Conservation (phyloP, 2,888 invertebrate species). For the Diadromus collaris region DNA sequence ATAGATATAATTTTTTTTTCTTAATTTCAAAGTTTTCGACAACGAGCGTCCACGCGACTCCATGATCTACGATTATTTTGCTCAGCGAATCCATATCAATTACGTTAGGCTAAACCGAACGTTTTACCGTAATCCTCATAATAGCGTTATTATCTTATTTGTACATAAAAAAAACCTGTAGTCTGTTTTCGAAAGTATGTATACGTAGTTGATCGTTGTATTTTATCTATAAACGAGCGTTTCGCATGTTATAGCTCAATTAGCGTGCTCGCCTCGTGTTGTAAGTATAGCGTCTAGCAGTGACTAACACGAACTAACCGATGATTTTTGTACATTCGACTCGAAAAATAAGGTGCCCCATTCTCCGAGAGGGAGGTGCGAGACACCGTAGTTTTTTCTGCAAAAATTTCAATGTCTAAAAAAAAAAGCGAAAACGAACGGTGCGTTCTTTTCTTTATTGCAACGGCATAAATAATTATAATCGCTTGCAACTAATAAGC, state of each 20-base stretch:
- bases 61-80: conserved; percentile 41
- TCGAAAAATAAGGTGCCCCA: conserved; percentile 6
- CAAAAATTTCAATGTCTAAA: not conserved
- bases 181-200: conserved; percentile 31
- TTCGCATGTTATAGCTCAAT: conserved; percentile 69
- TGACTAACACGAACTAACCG: conserved; percentile 74
- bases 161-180: conserved; percentile 40
- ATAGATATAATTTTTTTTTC: conserved; percentile 1
- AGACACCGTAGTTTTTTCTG: not conserved
- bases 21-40: conserved; percentile 22
- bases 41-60: conserved; percentile 43
- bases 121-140: not conserved
- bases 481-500: conserved; percentile 73
- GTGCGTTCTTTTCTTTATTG: conserved; percentile 1
- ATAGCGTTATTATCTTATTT: conserved; percentile 29
- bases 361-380: conserved; percentile 9
- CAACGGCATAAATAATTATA: conserved; percentile 57
- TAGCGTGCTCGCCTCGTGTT: conserved; percentile 76
- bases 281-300: conserved; percentile 76
- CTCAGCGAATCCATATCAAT: conserved; percentile 25
- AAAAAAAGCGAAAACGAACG: conserved; percentile 8
- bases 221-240: conserved; percentile 49
- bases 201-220: conserved; percentile 54
- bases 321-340: conserved; percentile 21
- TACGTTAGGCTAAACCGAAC: not conserved